Evolutionary conservation across 2,113 vertebrate genomes (phyloP).

Genomic region (Aix galericulata): DNA sequence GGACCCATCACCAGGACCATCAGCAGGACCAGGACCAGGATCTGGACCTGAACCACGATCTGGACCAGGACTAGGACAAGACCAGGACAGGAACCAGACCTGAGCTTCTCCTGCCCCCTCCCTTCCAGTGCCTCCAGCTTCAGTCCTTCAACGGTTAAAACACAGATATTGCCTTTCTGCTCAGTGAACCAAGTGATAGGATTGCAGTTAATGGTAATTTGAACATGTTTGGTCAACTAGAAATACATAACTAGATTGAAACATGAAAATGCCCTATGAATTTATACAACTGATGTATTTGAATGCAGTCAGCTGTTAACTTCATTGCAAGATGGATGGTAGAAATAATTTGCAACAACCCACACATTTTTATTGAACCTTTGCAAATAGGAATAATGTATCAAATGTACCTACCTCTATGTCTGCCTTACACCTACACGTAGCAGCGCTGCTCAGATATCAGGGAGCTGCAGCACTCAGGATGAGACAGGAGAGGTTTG

Average conservation of each 20-base stretch:
- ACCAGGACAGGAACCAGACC: neutral
- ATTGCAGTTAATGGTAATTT: constrained; percentile 81
- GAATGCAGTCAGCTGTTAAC: constrained; percentile 80
- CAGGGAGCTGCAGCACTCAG: neutral
- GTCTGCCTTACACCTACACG: constrained; percentile 55
- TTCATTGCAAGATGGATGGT: constrained; percentile 64
- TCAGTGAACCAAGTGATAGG: constrained; percentile 80
- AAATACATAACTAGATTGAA: constrained; percentile 82
- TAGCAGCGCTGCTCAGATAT: neutral
- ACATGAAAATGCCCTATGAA: constrained; percentile 79
- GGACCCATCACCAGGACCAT: neutral
- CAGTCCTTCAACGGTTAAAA: constrained; percentile 64
- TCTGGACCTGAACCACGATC: neutral
- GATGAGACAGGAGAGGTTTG: neutral
- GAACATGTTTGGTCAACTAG: constrained; percentile 82
- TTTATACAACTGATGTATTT: constrained; percentile 80
- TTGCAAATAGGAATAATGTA: constrained; percentile 61
- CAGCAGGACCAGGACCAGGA: neutral
- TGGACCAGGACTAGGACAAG: neutral
- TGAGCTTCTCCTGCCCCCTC: neutral
- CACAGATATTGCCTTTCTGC: constrained; percentile 72
- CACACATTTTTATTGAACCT: constrained; percentile 71
- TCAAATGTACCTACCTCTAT: neutral
- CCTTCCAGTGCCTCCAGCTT: neutral
- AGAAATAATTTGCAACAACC: constrained; percentile 76